Evolutionary conservation across 2,797 vertebrate genomes (phyloP), one percentile per base, ranked within the genome.

Genomic region (Thaleichthys pacificus): DNA sequence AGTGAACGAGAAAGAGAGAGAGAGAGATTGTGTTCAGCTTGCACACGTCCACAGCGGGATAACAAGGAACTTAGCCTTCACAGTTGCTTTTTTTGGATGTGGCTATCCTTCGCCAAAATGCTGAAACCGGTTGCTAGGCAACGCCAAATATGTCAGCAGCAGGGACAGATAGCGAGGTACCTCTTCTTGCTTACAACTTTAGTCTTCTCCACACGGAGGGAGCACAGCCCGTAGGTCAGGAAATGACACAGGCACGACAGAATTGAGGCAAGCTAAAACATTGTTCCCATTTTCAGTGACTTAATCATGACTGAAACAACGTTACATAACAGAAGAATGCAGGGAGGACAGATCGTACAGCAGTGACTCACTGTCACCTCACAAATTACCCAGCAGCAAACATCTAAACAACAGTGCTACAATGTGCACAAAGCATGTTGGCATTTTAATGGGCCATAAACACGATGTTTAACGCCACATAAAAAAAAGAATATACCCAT

Each of bases 381-480:
- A 89, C 73, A 68, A 71, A 85, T 83, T 70, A 79, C 79, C 68
- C 69, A 65, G 61, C 54, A 5, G 79, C 60, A 54, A 54, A 81
- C 86, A 84, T 87, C 85, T 86, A 79, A 86, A 79, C 81, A 72
- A 61, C 73, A 81, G 72, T 75, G 72, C 79, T 68, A 56, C 58
- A 6, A 73, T 72, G 78, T 78, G 85, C 86, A 80, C 62, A 60
- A 79, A 86, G 82, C 81, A 62, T 62, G 77, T 61, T 79, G 73
- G 68, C 71, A 56, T 77, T 66, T 83, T 85, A 87, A 89, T 84
- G 85, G 87, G 71, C 77, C 81, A 72, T 80, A 74, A 82, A 81
- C 76, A 80, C 4, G 82, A 81, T 81, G 81, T 77, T 87, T 82
- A 88, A 88, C 80, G 75, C 67, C 24, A 81, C 81, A 81, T 81